Evolutionary conservation across 2,888 invertebrate genomes (phyloP), one percentile per base, ranked within the genome.

Genomic region (Zeuzera pyrina): DNA sequence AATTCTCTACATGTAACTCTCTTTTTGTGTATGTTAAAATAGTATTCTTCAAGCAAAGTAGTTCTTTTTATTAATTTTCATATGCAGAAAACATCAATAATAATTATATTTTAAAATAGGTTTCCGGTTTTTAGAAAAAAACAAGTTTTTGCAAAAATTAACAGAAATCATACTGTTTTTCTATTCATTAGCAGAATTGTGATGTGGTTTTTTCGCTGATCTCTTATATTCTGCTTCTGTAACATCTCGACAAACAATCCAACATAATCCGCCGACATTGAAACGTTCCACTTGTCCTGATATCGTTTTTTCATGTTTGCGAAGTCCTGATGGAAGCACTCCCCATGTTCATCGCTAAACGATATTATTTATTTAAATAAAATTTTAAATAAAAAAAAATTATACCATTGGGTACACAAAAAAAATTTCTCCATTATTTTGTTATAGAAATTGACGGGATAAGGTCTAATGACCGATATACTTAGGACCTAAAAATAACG

Each of bases 151-250:
- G 23, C 23, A 23, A 23, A 23, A 23, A 23, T n/a, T n/a, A n/a
- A 23, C 10, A 23, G 23, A 23, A 7, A 23, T 23, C n/a, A 23
- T 23, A 23, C 7, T 6, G 23, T 23, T 23, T n/a, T 23, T 23
- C n/a, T 23, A 23, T 6, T 23, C 23, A n/a, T 23, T 7, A 23
- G 23, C n/a, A 23, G 23, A 23, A 23, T 23, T 6, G 23, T 10
- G 23, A 23, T 10, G 23, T 23, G 23, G 23, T 23, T 23, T 23
- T n/a, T 23, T 23, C 23, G 23, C 23, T 23, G 23, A 8, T 10
- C 23, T 23, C 23, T 23, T 23, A n/a, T 23, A 23, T 23, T 23
- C 23, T 23, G 23, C 23, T 23, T 23, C 23, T 23, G 23, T 23
- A n/a, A n/a, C n/a, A n/a, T n/a, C n/a, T n/a, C n/a, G n/a, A n/a